A percentile compares a stretch with the other conserved stretches of the same genome.
phyloP scores from a whole-genome alignment of 2,113 vertebrate species.

The Turdus rufiventris region DNA sequence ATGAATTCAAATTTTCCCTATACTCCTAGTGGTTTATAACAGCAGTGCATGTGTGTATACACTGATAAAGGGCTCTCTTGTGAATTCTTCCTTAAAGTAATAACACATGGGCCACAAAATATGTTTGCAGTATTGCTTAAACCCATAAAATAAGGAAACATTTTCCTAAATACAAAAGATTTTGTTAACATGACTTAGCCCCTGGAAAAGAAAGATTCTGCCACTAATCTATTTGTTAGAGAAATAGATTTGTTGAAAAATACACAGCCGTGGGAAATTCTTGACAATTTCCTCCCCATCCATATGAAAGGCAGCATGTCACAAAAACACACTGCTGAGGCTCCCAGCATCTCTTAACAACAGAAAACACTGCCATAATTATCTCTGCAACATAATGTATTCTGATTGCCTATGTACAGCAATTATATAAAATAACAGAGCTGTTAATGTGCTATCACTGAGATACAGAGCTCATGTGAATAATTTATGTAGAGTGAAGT shows the following conservation, averaged over 20 bases:
- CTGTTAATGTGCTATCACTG: slow-evolving; percentile 1
- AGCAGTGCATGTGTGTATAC: neutral
- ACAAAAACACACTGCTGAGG: neutral
- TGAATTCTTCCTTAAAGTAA: neutral
- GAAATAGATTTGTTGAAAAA: neutral
- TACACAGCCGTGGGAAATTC: neutral
- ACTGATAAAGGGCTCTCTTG: neutral
- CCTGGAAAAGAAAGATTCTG: neutral
- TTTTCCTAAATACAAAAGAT: neutral
- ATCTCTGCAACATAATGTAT: slow-evolving; percentile 43
- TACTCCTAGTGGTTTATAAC: neutral
- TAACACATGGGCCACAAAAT: neutral
- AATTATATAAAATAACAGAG: slow-evolving; percentile 53
- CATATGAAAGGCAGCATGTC: neutral
- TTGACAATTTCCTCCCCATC: neutral
- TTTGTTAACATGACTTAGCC: neutral
- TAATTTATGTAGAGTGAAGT: slow-evolving; percentile 20
- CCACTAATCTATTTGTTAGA: neutral
- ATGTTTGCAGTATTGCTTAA: neutral
- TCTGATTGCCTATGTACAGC: slow-evolving; percentile 52
- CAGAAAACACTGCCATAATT: slow-evolving; percentile 17
- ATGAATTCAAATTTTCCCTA: neutral
- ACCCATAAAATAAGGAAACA: neutral
- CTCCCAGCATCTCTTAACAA: slow-evolving; percentile 4
- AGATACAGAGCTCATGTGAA: slow-evolving; percentile 17